Conservation (phyloP, 2,113 vertebrate genomes). For the Anseranas semipalmata region DNA sequence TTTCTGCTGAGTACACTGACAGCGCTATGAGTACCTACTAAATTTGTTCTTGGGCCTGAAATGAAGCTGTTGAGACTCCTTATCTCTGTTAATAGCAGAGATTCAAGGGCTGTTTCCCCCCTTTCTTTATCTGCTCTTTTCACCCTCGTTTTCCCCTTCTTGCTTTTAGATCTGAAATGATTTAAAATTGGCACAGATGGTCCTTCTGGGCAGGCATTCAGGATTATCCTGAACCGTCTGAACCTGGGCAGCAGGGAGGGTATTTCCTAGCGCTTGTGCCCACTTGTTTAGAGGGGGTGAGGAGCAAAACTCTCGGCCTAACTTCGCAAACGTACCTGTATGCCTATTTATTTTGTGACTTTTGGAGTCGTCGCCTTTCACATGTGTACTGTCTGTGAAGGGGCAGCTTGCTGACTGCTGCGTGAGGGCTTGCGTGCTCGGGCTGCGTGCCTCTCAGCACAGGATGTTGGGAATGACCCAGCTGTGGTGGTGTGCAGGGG, state of each 20-base stretch:
- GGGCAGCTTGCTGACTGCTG: neutral
- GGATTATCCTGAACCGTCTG: neutral
- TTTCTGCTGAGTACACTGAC: neutral
- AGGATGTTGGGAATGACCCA: neutral
- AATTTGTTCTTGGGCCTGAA: neutral
- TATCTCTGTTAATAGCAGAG: neutral
- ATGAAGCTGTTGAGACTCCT: neutral
- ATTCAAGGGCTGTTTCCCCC: neutral
- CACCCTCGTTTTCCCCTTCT: neutral
- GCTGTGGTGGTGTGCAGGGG: neutral
- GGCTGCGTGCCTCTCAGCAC: neutral
- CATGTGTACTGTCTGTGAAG: rapidly evolving
- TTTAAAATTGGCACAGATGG: neutral
- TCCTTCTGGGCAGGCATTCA: neutral
- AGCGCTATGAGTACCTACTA: neutral
- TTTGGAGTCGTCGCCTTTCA: neutral
- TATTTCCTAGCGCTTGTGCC: neutral
- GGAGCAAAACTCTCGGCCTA: neutral
- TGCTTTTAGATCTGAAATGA: neutral
- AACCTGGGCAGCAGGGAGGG: neutral
- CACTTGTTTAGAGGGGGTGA: neutral
- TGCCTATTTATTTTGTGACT: neutral
- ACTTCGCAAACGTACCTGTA: neutral
- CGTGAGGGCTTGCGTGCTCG: neutral
- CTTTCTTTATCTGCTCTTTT: neutral